Evolutionary conservation across 2,113 vertebrate genomes (phyloP).

Genomic region (Lipophrys pholis): DNA sequence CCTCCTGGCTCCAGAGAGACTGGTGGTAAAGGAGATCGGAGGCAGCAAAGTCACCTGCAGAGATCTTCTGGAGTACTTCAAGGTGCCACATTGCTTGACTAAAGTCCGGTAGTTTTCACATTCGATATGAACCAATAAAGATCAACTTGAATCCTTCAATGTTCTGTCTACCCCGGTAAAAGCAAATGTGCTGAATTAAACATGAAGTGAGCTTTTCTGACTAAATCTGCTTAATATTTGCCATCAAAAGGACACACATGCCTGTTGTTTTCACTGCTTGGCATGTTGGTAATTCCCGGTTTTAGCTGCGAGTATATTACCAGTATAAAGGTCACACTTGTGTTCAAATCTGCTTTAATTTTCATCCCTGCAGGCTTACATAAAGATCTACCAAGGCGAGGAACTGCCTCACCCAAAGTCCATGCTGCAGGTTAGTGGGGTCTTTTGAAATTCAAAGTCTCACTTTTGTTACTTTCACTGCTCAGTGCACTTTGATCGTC

Average conservation of each 20-base stretch:
- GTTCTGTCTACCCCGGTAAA: too few species aligned
- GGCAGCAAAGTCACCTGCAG: slow-evolving; percentile 96
- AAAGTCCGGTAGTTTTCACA: neutral
- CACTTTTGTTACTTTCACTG: neutral
- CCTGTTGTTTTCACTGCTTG: neutral
- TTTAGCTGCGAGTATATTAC: neutral
- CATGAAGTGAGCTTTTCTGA: too few species aligned
- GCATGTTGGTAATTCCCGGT: neutral
- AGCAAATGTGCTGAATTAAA: too few species aligned
- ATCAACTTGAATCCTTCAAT: too few species aligned
- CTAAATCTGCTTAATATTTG: neutral
- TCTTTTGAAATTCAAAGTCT: neutral
- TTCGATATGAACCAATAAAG: too few species aligned
- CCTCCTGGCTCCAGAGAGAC: slow-evolving; percentile 89
- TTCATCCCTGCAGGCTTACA: slow-evolving; percentile 85
- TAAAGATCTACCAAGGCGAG: slow-evolving; percentile 95
- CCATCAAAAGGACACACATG: neutral
- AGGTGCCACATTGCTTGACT: slow-evolving; percentile 83
- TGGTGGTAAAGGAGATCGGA: slow-evolving; percentile 96
- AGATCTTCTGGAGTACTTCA: slow-evolving; percentile 97
- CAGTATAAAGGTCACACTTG: neutral
- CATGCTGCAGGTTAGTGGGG: slow-evolving; percentile 90
- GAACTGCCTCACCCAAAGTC: slow-evolving; percentile 93
- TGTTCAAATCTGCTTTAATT: neutral
- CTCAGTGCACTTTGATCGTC: too few species aligned